Percentiles rank a stretch among this genome's conserved stretches.
Conservation (phyloP, 2,113 vertebrate genomes). For the Hydrochoerus hydrochaeris region DNA sequence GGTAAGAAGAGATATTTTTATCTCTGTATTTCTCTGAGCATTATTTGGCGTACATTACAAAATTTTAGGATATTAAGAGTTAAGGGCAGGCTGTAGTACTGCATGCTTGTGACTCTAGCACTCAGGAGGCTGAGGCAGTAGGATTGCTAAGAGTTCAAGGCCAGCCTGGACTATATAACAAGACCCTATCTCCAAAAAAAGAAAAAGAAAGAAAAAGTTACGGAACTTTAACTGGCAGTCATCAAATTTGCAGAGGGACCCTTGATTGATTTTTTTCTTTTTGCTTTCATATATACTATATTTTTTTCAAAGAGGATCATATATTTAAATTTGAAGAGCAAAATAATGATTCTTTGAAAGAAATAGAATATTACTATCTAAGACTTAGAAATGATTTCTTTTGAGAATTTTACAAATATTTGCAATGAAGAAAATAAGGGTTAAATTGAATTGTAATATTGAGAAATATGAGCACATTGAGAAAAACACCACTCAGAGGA, state of each 20-base stretch:
- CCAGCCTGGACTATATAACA: neutral
- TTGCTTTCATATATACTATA: no score
- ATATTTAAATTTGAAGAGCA: no score
- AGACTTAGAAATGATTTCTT: no score
- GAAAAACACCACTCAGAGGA: no score
- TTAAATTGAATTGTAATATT: no score
- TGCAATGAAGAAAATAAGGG: no score
- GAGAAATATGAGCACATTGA: no score
- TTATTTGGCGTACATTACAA: slow-evolving; percentile 39
- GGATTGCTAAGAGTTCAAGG: neutral
- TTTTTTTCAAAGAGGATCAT: no score
- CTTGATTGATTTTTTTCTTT: no score
- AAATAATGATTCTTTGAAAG: no score
- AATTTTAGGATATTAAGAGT: slow-evolving; percentile 47
- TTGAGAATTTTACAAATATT: no score
- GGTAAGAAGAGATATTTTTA: slow-evolving; percentile 21
- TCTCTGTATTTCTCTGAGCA: neutral
- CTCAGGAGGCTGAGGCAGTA: neutral
- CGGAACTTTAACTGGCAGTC: neutral
- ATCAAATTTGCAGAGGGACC: neutral
- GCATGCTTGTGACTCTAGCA: neutral
- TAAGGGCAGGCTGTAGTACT: neutral
- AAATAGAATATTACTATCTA: no score
- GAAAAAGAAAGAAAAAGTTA: neutral
- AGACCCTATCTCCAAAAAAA: neutral